phyloP scores from a whole-genome alignment of 2,888 invertebrate species.

The Synanthedon andrenaeformis region DNA sequence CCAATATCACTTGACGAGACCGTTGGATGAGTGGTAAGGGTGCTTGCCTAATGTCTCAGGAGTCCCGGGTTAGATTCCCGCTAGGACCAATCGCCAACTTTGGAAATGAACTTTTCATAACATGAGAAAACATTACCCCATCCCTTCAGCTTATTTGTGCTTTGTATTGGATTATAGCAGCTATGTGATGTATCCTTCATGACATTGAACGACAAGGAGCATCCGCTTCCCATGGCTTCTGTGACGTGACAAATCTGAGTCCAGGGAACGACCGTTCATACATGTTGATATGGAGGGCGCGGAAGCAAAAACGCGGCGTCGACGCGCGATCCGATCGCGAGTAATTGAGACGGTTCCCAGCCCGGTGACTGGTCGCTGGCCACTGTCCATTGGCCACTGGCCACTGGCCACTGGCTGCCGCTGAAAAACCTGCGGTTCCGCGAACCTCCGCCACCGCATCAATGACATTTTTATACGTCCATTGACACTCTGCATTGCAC shows the following conservation, averaged over 20 bases:
- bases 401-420: slow-evolving; percentile 5
- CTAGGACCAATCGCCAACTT: no score
- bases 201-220: background rate
- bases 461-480: slow-evolving; percentile 36
- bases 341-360: slow-evolving; percentile 37
- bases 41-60: no score
- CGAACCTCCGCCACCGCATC: slow-evolving; percentile 10
- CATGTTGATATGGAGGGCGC: slow-evolving; percentile 31
- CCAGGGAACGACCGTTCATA: slow-evolving; percentile 22
- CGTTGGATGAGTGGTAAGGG: no score
- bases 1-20: no score
- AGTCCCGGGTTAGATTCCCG: no score
- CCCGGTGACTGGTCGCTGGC: slow-evolving; percentile 12
- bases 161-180: no score
- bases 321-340: slow-evolving; percentile 14
- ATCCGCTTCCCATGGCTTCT: background rate
- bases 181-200: no score
- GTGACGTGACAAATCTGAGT: slow-evolving; percentile 15
- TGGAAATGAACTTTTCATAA: no score
- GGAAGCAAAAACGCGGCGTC: slow-evolving; percentile 37
- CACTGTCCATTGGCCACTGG: slow-evolving; percentile 15
- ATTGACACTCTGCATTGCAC: slow-evolving; percentile 13
- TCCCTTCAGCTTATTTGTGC: no score
- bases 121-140: no score
- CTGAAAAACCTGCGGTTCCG: slow-evolving; percentile 2